A percentile compares a stretch with the other conserved stretches of the same genome.
Evolutionary conservation across 2,888 invertebrate genomes (phyloP).

Genomic region (Eupithecia insigniata): DNA sequence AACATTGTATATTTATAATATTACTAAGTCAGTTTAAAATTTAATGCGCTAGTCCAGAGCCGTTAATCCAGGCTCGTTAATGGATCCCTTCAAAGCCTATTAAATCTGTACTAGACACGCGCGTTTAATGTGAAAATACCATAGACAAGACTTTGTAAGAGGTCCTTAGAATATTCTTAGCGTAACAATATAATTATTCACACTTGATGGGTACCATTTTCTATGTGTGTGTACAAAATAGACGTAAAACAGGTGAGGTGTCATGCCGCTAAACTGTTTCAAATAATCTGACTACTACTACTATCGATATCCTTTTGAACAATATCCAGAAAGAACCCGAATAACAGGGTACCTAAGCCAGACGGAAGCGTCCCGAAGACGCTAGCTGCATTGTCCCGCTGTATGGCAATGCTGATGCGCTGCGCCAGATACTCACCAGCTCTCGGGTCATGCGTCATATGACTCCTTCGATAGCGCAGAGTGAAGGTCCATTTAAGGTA

Average conservation of each 20-base stretch:
- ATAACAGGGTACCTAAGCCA: too few species aligned
- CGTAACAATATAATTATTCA: too few species aligned
- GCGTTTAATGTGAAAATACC: background rate
- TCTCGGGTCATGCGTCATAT: too few species aligned
- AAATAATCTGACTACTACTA: too few species aligned
- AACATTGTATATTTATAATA: constrained; percentile 1
- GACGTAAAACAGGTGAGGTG: background rate
- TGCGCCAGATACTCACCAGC: too few species aligned
- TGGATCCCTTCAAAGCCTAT: constrained; percentile 55
- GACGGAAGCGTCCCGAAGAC: too few species aligned
- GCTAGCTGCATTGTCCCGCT: too few species aligned
- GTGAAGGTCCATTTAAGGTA: background rate
- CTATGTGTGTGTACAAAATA: background rate
- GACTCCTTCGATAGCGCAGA: background rate
- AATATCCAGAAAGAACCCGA: too few species aligned
- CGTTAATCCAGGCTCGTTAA: constrained; percentile 57
- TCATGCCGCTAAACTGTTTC: too few species aligned
- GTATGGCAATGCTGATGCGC: too few species aligned
- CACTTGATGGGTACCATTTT: background rate
- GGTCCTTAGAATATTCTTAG: background rate
- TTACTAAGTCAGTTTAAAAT: constrained; percentile 6
- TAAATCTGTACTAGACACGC: background rate
- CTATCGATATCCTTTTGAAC: too few species aligned
- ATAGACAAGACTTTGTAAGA: background rate
- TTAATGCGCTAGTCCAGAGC: constrained; percentile 34